phyloP scores from a whole-genome alignment of 2,888 invertebrate species.

The Philhelius pedissequus region DNA sequence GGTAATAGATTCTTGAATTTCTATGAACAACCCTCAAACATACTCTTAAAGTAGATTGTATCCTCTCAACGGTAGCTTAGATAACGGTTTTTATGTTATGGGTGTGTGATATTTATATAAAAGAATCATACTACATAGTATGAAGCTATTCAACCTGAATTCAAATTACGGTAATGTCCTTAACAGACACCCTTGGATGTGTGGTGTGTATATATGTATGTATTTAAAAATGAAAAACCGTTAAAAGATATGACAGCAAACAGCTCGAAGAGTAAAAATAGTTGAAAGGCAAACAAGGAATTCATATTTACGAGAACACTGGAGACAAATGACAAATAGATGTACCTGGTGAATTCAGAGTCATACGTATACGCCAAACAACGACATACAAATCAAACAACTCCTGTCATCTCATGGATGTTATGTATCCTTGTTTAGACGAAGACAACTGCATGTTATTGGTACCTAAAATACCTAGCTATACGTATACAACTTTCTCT shows the following conservation, averaged over 20 bases:
- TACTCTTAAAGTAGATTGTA: neutral
- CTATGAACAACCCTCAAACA: neutral
- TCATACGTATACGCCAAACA: neutral
- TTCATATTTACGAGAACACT: neutral
- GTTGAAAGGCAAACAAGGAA: constrained; percentile 22
- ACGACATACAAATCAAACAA: neutral
- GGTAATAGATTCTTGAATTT: neutral
- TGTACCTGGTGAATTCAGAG: constrained; percentile 12
- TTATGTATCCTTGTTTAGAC: neutral
- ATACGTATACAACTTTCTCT: neutral
- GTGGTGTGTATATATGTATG: neutral
- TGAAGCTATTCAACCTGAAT: constrained; percentile 41
- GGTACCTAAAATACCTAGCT: no score
- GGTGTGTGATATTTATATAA: constrained; percentile 17
- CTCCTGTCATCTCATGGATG: neutral
- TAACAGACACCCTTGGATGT: constrained; percentile 10
- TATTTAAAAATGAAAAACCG: neutral
- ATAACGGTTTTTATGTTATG: neutral
- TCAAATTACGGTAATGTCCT: constrained; percentile 47
- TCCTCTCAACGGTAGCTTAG: neutral
- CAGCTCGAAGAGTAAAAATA: constrained; percentile 29
- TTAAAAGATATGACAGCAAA: constrained; percentile 7
- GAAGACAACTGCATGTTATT: neutral
- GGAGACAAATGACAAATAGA: constrained; percentile 46
- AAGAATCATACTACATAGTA: constrained; percentile 34